A percentile compares a stretch with the other conserved stretches of the same genome.
phyloP scores from a whole-genome alignment of 2,888 invertebrate species.

The Macrosiphum euphorbiae region DNA sequence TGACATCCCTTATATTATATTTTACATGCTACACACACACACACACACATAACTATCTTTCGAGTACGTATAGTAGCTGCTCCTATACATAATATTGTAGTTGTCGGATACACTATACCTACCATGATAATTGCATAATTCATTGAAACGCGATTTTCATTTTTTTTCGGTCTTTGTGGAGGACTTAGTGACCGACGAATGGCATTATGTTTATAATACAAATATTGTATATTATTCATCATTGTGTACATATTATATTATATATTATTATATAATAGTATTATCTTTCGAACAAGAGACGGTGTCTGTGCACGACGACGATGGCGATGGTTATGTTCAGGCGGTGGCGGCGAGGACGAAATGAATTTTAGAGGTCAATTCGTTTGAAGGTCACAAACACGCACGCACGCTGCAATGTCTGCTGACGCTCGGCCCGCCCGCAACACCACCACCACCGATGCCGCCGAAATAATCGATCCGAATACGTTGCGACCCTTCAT shows the following conservation, averaged over 20 bases:
- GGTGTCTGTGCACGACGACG: not conserved
- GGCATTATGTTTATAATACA: too few species aligned
- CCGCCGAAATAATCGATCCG: conserved; percentile 54
- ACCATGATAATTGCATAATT: not conserved
- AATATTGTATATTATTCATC: too few species aligned
- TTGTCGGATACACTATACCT: not conserved
- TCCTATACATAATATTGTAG: not conserved
- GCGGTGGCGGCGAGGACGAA: conserved; percentile 27
- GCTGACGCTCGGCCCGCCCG: conserved; percentile 3
- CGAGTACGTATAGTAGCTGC: not conserved
- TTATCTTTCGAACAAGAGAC: not conserved
- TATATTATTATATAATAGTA: not conserved
- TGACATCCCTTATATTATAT: not conserved
- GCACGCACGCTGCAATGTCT: conserved; percentile 30
- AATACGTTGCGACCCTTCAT: not conserved
- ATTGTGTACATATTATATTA: not conserved
- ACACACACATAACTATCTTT: not conserved
- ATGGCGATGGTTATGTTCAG: not conserved
- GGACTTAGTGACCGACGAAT: not conserved
- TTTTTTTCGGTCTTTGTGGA: not conserved
- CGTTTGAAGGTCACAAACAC: conserved; percentile 53
- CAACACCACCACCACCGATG: not conserved
- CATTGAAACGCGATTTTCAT: not conserved
- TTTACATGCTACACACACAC: not conserved
- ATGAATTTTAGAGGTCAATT: conserved; percentile 52